phyloP scores from a whole-genome alignment of 2,113 vertebrate genomes.

The Poeciliopsis retropinna region DNA sequence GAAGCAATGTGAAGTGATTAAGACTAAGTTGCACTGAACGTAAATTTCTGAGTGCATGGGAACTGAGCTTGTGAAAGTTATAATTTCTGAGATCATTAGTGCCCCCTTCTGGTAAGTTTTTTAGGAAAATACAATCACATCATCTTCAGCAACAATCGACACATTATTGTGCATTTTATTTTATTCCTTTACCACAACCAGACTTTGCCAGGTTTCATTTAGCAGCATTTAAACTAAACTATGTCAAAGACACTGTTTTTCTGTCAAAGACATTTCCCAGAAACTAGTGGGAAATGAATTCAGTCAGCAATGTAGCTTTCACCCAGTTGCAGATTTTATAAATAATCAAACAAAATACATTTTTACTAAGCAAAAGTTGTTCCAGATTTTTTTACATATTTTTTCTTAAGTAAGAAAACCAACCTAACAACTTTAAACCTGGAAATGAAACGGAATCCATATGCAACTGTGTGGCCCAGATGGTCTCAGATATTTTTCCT shows the following conservation, averaged over 20 bases:
- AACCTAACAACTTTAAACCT: neutral
- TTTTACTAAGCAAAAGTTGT: no score
- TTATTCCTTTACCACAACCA: neutral
- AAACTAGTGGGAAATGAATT: neutral
- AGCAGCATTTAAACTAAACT: neutral
- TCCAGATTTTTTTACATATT: neutral
- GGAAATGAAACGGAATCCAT: neutral
- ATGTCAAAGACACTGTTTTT: neutral
- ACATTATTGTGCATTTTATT: neutral
- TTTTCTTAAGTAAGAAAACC: neutral
- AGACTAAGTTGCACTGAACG: no score
- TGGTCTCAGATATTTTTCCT: no score
- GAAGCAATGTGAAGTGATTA: neutral
- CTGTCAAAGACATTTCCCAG: no score
- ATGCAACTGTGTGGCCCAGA: neutral
- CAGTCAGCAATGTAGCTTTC: neutral
- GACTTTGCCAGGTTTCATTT: neutral
- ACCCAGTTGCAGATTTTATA: neutral
- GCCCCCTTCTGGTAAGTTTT: constrained; percentile 39
- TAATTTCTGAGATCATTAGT: neutral
- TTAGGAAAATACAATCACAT: neutral
- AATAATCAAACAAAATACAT: no score
- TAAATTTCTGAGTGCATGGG: no score
- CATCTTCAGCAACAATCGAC: neutral
- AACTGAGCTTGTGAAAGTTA: no score